These are phyloP conservation scores for Apomyelois bistriatella DNA, from an alignment of 2,888 invertebrate genomes.

Conservation along the genomic window DNA sequence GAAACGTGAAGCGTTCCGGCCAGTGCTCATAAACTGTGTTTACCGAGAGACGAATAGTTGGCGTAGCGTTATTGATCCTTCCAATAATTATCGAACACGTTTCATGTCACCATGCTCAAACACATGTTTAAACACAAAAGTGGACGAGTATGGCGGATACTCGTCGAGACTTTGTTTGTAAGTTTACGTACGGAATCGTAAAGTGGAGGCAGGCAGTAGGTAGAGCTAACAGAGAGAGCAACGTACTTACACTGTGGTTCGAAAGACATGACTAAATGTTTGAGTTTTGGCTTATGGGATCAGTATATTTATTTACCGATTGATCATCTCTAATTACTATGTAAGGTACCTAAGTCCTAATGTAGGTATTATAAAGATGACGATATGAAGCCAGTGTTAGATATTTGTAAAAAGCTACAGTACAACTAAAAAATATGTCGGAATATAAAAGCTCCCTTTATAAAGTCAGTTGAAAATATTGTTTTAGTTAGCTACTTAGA, in stretches of 20 bases:
- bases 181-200: conserved; percentile 71
- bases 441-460: no score
- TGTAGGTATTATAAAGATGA: neutral
- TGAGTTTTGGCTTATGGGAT: conserved; percentile 24
- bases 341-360: neutral
- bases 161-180: conserved; percentile 58
- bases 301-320: conserved; percentile 29
- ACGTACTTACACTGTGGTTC: conserved; percentile 31
- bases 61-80: conserved; percentile 75
- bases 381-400: no score
- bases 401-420: no score
- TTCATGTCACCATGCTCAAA: conserved; percentile 75
- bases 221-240: conserved; percentile 69
- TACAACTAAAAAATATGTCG: no score
- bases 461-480: no score
- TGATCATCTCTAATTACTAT: conserved; percentile 1
- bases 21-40: conserved; percentile 66
- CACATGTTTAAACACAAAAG: conserved; percentile 70
- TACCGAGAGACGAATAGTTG: conserved; percentile 71
- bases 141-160: conserved; percentile 65
- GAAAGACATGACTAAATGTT: conserved; percentile 23
- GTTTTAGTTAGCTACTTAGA: no score
- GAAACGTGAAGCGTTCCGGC: conserved; percentile 58
- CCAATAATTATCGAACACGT: conserved; percentile 80
- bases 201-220: conserved; percentile 69